These are phyloP conservation scores for Bryconaethiops microstoma DNA, from an alignment of 2,797 vertebrate species.

Conservation along the genomic window DNA sequence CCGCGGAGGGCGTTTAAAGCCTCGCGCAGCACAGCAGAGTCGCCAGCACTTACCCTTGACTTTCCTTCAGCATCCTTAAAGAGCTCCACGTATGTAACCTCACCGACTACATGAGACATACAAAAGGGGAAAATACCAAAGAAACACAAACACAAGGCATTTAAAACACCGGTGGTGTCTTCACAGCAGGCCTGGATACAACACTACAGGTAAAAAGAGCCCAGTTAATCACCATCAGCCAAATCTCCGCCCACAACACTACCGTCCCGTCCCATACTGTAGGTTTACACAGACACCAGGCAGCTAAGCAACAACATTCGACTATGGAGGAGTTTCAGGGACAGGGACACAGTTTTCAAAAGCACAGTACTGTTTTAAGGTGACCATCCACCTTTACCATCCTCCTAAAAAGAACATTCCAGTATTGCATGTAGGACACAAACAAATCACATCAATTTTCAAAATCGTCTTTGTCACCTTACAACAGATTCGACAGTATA, in stretches of 20 bases:
- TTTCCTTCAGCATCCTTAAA: slow-evolving; percentile 99
- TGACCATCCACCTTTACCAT: slow-evolving; percentile 86
- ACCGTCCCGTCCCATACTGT: slow-evolving; percentile 86
- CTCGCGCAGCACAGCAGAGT: slow-evolving; percentile 93
- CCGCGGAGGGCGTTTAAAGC: slow-evolving; percentile 97
- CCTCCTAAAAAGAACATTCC: slow-evolving; percentile 64
- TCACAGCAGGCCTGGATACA: slow-evolving; percentile 94
- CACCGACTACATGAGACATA: slow-evolving; percentile 99
- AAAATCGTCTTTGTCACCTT: slow-evolving; percentile 87
- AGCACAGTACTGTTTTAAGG: slow-evolving; percentile 76
- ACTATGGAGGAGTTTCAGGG: slow-evolving; percentile 90
- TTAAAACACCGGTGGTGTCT: slow-evolving; percentile 96
- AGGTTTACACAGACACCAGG: slow-evolving; percentile 89
- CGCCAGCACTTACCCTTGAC: slow-evolving; percentile 99
- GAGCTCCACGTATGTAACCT: slow-evolving; percentile 99
- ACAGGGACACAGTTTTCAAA: slow-evolving; percentile 88
- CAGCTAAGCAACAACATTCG: slow-evolving; percentile 91
- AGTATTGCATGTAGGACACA: slow-evolving; percentile 74
- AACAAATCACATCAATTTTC: slow-evolving; percentile 84
- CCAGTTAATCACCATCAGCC: slow-evolving; percentile 98
- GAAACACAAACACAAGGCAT: slow-evolving; percentile 90
- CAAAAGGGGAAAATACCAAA: slow-evolving; percentile 99
- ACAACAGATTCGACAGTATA: slow-evolving; percentile 90
- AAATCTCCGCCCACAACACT: slow-evolving; percentile 94
- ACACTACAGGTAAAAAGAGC: slow-evolving; percentile 91